These are phyloP conservation scores for Phyllopteryx taeniolatus DNA, from an alignment of 2,113 vertebrate genomes.

Conservation along the genomic window DNA sequence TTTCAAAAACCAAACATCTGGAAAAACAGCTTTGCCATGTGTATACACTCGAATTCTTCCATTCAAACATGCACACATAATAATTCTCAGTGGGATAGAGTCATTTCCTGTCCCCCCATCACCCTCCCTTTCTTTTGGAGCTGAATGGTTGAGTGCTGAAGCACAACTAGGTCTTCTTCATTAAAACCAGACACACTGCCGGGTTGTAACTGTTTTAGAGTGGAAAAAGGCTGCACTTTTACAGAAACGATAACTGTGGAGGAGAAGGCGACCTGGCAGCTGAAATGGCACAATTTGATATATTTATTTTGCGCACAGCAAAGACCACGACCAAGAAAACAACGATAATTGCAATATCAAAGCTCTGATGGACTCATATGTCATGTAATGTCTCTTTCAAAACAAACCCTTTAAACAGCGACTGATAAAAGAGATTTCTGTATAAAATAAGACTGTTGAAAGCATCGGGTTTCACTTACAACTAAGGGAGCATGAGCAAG, in stretches of 20 bases:
- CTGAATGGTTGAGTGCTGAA: conserved; percentile 54
- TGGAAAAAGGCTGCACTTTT: conserved; percentile 31
- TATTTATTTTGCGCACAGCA: conserved; percentile 4
- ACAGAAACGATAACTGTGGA: conserved; percentile 21
- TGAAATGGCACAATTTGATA: conserved; percentile 18
- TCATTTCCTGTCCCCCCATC: conserved; percentile 66
- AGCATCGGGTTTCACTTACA: background rate
- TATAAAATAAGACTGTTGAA: background rate
- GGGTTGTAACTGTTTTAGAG: conserved; percentile 30
- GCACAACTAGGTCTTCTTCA: conserved; percentile 61
- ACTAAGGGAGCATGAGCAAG: background rate
- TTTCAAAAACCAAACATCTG: conserved; percentile 50
- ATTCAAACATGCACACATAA: conserved; percentile 25
- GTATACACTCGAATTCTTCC: conserved; percentile 37
- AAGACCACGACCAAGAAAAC: background rate
- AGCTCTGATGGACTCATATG: background rate
- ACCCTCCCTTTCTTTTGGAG: conserved; percentile 26
- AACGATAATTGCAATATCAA: conserved; percentile 1
- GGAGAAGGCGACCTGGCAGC: background rate
- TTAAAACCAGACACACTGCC: conserved; percentile 67
- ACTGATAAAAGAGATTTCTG: background rate
- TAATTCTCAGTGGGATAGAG: conserved; percentile 69
- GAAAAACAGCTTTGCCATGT: conserved; percentile 45
- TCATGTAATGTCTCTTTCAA: background rate
- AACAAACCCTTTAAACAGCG: background rate